A percentile compares a stretch with the other conserved stretches of the same genome.
These are phyloP conservation scores for Halichondria panicea DNA, from an alignment of 37 sponge, comb jelly and placozoan genomes.

Conservation along the genomic window DNA sequence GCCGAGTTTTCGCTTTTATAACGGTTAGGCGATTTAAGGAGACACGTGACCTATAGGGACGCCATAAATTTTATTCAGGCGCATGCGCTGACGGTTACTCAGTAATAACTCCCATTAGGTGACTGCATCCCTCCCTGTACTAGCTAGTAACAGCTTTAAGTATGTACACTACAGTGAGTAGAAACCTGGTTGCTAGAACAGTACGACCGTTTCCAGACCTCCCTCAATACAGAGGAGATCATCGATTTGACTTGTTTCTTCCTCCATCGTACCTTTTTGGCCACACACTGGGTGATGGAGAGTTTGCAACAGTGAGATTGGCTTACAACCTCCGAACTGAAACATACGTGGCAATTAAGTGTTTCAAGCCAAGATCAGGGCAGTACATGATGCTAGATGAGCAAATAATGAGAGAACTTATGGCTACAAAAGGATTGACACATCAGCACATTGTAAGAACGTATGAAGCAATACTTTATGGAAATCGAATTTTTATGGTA, in stretches of 20 bases:
- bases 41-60: no score
- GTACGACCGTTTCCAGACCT: constrained; percentile 56
- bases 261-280: constrained; percentile 62
- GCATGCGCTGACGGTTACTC: no score
- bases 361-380: constrained; percentile 39
- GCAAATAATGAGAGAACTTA: constrained; percentile 60
- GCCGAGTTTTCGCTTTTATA: no score
- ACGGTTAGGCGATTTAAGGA: no score
- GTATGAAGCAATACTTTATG: constrained; percentile 48
- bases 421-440: constrained; percentile 47
- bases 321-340: constrained; percentile 50
- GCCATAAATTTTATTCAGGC: no score
- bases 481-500: constrained; percentile 43
- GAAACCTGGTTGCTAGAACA: no score
- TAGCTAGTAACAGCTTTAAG: no score
- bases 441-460: constrained; percentile 50
- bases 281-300: constrained; percentile 55
- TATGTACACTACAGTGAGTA: no score
- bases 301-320: constrained; percentile 50
- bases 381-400: constrained; percentile 54
- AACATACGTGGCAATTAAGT: constrained; percentile 42
- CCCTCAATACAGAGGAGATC: constrained; percentile 43
- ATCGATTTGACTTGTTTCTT: constrained; percentile 56
- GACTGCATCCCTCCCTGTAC: no score
- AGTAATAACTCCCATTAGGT: no score